Evolutionary conservation across 2,797 vertebrate species (phyloP).

Genomic region (Pangasius mekongensis): DNA sequence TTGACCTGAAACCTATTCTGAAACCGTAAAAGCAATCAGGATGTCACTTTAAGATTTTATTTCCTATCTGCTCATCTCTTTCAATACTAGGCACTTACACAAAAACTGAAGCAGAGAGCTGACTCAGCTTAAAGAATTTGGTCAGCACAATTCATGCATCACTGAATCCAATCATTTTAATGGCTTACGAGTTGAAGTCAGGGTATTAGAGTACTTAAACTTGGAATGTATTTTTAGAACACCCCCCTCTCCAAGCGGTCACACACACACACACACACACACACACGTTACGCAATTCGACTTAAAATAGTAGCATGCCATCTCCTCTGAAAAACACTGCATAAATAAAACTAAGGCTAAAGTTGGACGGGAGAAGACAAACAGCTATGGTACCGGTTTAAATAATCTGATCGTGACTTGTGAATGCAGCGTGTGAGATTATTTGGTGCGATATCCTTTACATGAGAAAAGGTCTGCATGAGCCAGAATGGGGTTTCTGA

Average conservation of each 20-base stretch:
- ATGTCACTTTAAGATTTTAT: slow-evolving; percentile 28
- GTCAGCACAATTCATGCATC: slow-evolving; percentile 55
- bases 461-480: slow-evolving; percentile 5
- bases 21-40: slow-evolving; percentile 26
- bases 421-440: not conserved
- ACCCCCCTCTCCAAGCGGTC: not conserved
- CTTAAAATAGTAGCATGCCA: slow-evolving; percentile 27
- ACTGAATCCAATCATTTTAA: slow-evolving; percentile 29
- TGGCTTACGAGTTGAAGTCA: slow-evolving; percentile 35
- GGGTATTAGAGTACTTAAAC: slow-evolving; percentile 40
- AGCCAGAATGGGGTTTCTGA: slow-evolving; percentile 5
- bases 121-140: slow-evolving; percentile 56
- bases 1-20: slow-evolving; percentile 6
- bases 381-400: not conserved
- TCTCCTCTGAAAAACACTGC: slow-evolving; percentile 11
- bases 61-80: slow-evolving; percentile 34
- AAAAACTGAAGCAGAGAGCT: slow-evolving; percentile 68
- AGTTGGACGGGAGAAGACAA: slow-evolving; percentile 1
- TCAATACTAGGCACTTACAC: slow-evolving; percentile 66
- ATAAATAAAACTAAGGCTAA: slow-evolving; percentile 18
- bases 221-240: slow-evolving; percentile 42
- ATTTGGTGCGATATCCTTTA: slow-evolving; percentile 16
- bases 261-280: slow-evolving; percentile 20
- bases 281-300: slow-evolving; percentile 29
- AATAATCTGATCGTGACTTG: not conserved